Evolutionary conservation across 2,888 invertebrate genomes (phyloP), one percentile per base, ranked within the genome.

Genomic region (Drosophila multiciliata): DNA sequence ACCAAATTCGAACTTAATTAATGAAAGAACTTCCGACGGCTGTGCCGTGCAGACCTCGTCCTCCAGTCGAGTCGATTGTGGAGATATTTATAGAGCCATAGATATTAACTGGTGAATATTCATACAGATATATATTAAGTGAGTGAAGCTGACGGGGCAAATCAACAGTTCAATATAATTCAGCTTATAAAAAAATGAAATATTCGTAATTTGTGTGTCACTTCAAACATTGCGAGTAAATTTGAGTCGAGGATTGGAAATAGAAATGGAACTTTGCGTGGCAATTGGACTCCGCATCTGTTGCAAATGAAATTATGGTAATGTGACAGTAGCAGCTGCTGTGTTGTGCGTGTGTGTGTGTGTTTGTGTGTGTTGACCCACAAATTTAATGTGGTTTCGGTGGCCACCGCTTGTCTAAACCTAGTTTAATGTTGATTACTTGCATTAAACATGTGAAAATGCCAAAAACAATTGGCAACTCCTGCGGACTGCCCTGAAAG

Each of bases 291-390:
- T 69, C n/a, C 69, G 83, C 83, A 75, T 69, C 70, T 79, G 84
- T 79, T 82, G 88, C 86, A 85, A 86, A 89, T 89, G 72, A 87
- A 87, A 86, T 86, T 89, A 86, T 89, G 90, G 82, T 87, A 86
- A 89, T 89, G 85, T 80, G 90, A 78, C 85, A 85, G 76, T 59
- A 63, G 52, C 83, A 80, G 73, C 76, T 68, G 67, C 66, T 66
- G 36, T 53, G 12, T 36, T 66, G 66, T 64, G 33, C 15, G 66
- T 66, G 49, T 63, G 15, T 15, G 36, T 20, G 20, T 33, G 29
- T 54, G 23, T 68, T 65, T 69, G 32, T 45, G 70, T 62, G 62
- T 63, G 64, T 67, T 84, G 83, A 85, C 80, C 85, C 87, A 54
- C 71, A 73, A 73, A 83, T 23, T 52, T 52, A 23, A 54, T 75